Percentiles rank a stretch among this genome's conserved stretches.
phyloP scores from a whole-genome alignment of 2,113 vertebrate species.

The Pholis gunnellus region DNA sequence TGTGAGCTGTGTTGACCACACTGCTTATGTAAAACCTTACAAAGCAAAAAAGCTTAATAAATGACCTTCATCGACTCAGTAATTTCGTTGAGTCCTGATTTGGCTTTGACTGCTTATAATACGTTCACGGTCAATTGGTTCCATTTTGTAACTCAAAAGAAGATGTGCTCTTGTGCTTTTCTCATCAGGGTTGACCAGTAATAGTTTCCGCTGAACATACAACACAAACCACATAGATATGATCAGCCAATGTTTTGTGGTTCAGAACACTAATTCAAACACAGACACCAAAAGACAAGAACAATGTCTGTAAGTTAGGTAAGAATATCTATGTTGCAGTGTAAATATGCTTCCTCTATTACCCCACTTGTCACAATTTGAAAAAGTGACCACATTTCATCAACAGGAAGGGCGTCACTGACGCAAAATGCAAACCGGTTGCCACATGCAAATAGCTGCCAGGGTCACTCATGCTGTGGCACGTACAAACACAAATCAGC shows the following conservation, averaged over 20 bases:
- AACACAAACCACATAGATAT: neutral
- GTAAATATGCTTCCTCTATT: neutral
- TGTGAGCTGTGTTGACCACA: neutral
- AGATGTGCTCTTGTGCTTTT: too few species aligned
- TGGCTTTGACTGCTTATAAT: neutral
- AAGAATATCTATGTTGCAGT: neutral
- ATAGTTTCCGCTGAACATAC: neutral
- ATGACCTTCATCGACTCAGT: too few species aligned
- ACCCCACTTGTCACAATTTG: neutral
- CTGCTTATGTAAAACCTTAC: too few species aligned
- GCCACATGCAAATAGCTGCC: conserved; percentile 49
- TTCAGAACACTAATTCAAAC: neutral
- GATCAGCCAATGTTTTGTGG: neutral
- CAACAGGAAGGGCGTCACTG: neutral
- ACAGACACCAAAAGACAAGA: neutral
- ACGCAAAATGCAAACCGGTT: conserved; percentile 50
- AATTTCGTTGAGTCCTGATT: neutral
- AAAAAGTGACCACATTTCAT: neutral
- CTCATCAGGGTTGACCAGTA: neutral
- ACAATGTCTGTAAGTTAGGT: neutral
- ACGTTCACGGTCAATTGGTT: neutral
- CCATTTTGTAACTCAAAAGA: neutral
- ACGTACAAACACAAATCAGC: conserved; percentile 33
- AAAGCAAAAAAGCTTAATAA: neutral
- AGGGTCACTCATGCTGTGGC: neutral